These are phyloP conservation scores for Stomatorhinus ivindoensis DNA, from an alignment of 2,113 vertebrate species.

Conservation along the genomic window DNA sequence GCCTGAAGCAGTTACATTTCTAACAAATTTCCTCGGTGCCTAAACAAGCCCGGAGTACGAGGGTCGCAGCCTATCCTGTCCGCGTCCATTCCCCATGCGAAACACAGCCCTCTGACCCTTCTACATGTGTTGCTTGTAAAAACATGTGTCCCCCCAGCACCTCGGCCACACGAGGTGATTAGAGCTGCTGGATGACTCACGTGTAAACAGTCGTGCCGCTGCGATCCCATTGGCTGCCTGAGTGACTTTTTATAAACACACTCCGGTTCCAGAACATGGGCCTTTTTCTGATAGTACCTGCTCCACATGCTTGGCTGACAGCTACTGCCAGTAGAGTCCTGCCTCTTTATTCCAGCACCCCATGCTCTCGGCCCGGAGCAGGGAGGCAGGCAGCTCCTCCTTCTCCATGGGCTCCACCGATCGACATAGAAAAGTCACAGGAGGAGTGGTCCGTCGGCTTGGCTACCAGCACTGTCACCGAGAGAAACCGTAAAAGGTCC, in stretches of 20 bases:
- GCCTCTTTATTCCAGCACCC: constrained; percentile 71
- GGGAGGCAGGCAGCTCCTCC: constrained; percentile 54
- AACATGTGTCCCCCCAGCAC: not conserved
- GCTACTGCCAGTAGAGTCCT: constrained; percentile 29
- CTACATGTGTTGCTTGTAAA: not conserved
- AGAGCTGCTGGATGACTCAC: not conserved
- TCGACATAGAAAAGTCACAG: constrained; percentile 74
- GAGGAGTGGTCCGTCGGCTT: constrained; percentile 84
- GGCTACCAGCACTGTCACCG: constrained; percentile 78
- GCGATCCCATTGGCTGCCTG: not conserved
- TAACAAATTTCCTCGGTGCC: not conserved
- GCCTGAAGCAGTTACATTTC: not conserved
- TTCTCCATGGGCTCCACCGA: constrained; percentile 74
- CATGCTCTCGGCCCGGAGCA: constrained; percentile 59
- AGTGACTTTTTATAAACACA: not conserved
- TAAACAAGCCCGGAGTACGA: not conserved
- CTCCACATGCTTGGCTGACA: constrained; percentile 39
- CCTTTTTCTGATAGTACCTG: not conserved
- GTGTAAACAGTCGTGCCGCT: not conserved
- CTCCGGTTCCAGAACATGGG: constrained; percentile 44
- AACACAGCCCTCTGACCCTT: not conserved
- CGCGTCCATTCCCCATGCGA: not conserved
- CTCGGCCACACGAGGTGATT: not conserved
- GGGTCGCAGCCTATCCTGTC: not conserved
- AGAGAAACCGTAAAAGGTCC: constrained; percentile 92